phyloP scores from a whole-genome alignment of 2,113 vertebrate genomes.

The Amblyornis subalaris region DNA sequence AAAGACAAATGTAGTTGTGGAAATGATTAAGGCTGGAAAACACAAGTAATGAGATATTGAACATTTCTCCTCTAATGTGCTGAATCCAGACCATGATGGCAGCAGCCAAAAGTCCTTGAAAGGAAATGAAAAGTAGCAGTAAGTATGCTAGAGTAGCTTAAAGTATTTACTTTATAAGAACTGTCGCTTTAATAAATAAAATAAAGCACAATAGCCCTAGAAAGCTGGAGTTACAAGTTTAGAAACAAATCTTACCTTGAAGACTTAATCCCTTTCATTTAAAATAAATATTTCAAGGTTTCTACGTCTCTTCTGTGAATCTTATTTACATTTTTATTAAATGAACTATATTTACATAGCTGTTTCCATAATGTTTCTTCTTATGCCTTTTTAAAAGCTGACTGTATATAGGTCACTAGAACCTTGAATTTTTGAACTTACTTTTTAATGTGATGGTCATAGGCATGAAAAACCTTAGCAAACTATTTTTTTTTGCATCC shows the following conservation, averaged over 20 bases:
- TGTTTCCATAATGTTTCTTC: background rate
- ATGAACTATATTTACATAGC: slow-evolving; percentile 47
- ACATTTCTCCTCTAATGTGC: background rate
- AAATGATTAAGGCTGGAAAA: background rate
- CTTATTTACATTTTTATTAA: slow-evolving; percentile 61
- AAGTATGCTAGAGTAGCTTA: background rate
- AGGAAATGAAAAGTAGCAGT: background rate
- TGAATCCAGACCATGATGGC: background rate
- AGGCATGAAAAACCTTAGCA: background rate
- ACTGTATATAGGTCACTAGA: background rate
- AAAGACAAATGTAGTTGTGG: background rate
- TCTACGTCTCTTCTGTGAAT: slow-evolving; percentile 33
- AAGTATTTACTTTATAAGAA: background rate
- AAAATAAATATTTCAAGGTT: slow-evolving; percentile 48
- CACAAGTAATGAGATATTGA: background rate
- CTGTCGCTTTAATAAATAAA: background rate
- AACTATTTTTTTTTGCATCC: background rate
- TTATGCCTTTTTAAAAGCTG: background rate
- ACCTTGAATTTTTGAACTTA: slow-evolving; percentile 7
- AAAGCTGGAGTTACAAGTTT: background rate
- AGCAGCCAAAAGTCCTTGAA: background rate
- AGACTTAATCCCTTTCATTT: background rate
- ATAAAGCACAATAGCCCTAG: background rate
- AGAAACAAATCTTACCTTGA: background rate
- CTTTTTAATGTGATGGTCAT: background rate